Conservation (phyloP, 2,888 invertebrate genomes). For the Drosophila anomelani region DNA sequence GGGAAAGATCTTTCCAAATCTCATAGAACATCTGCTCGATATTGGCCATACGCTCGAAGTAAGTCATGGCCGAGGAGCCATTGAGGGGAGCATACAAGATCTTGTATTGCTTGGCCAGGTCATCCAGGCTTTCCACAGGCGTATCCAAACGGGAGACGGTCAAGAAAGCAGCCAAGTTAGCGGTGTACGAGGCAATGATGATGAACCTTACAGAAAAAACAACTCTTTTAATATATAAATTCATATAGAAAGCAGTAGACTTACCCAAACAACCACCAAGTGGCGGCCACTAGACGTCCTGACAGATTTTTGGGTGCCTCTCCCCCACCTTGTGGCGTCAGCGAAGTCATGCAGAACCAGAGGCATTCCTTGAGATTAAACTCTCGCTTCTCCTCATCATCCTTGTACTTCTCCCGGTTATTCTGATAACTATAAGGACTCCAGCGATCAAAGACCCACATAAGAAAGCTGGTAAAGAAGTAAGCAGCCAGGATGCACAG, state of each 20-base stretch:
- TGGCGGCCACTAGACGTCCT: constrained; percentile 97
- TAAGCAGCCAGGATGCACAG: constrained; percentile 97
- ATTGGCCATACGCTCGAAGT: constrained; percentile 97
- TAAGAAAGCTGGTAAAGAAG: constrained; percentile 96
- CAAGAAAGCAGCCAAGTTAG: constrained; percentile 98
- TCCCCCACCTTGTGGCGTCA: constrained; percentile 97
- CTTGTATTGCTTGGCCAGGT: constrained; percentile 97
- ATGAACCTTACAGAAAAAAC: constrained; percentile 88
- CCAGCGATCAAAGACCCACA: constrained; percentile 99
- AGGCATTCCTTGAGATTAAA: constrained; percentile 98
- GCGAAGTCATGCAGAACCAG: constrained; percentile 99
- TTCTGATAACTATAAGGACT: constrained; percentile 99
- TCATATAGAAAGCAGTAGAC: neutral
- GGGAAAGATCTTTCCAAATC: constrained; percentile 99
- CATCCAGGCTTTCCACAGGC: constrained; percentile 96
- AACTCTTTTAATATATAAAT: neutral
- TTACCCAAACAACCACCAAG: constrained; percentile 99
- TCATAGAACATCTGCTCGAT: constrained; percentile 98
- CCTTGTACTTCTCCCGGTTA: constrained; percentile 95
- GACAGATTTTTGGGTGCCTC: constrained; percentile 98
- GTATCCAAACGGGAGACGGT: constrained; percentile 97
- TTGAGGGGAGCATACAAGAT: constrained; percentile 97
- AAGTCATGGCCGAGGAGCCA: constrained; percentile 95
- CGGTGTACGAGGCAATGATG: constrained; percentile 99
- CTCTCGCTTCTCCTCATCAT: constrained; percentile 96